Evolutionary conservation across 2,113 vertebrate species (phyloP), one percentile per base, ranked within the genome.

Genomic region (Corythaixoides concolor): DNA sequence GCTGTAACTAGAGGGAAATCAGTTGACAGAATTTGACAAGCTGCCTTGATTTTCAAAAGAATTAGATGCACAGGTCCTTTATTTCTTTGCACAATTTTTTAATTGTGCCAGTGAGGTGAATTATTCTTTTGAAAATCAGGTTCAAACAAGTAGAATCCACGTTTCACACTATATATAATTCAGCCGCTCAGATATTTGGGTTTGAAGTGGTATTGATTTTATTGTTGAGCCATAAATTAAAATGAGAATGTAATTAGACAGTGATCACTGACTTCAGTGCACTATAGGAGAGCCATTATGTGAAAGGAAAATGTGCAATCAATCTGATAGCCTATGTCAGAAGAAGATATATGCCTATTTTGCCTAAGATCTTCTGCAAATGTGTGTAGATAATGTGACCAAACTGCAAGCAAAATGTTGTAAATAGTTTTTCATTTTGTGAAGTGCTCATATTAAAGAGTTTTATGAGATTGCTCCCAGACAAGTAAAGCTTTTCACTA

Each of bases 401-500:
- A 85, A 94, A 95, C 77, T 24, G 92, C 94, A 97, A 97, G 96
- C 78, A 86, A 97, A 96, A 90, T 77, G 87, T 91, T 98, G 98
- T 97, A 98, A 97, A 98, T 98, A 98, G 79, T 97, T 98, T 98
- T 98, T 97, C 98, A 98, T 97, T 98, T 97, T 98, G 97, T 97
- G 97, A 97, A 95, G 97, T 97, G 97, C 97, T 97, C 96, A 98
- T 97, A 98, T 98, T 98, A 97, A 98, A 95, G 92, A 96, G 97
- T 98, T 98, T 98, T 98, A 98, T 98, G 98, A 97, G 95, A 97
- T 90, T 95, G 97, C 96, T 97, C 90, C 93, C 96, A 55, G 92
- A 95, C 85, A 96, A 94, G 95, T 82, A 53, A 91, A 98, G 88
- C 94, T 95, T 98, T 98, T 95, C 92, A 97, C 97, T 95, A 78